Conservation (phyloP, 2,113 vertebrate genomes). For the Myotis brandtii region DNA sequence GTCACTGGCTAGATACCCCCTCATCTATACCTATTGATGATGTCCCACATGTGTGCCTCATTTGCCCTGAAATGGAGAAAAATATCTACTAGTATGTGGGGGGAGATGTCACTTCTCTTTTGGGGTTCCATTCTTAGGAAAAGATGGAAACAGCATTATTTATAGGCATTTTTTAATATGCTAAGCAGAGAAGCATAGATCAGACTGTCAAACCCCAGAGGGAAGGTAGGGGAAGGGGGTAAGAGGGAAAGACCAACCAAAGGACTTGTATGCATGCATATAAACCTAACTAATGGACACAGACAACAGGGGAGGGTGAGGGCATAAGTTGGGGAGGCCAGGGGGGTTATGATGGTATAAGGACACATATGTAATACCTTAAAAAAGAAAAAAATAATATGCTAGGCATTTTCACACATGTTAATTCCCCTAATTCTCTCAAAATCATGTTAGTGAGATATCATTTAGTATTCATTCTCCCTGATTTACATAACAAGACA, state of each 20-base stretch:
- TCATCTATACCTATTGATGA: neutral
- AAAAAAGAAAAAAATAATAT: neutral
- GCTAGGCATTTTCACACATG: neutral
- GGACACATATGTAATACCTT: no score
- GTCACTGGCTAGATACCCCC: neutral
- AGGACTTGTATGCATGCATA: no score
- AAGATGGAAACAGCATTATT: neutral
- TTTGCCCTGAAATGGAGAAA: neutral
- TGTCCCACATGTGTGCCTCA: neutral
- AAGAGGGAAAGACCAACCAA: no score
- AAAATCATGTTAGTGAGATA: neutral
- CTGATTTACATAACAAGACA: neutral
- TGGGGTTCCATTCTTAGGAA: neutral
- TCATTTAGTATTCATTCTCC: neutral
- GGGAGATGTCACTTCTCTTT: neutral
- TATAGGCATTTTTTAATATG: neutral
- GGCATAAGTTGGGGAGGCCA: no score
- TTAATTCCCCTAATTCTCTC: slow-evolving; percentile 7
- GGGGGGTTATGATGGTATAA: no score
- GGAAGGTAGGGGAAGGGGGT: no score
- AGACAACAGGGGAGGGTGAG: no score
- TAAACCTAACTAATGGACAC: no score
- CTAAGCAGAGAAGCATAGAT: neutral
- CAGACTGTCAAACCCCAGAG: no score
- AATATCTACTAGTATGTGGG: neutral